A percentile compares a stretch with the other conserved stretches of the same genome.
Conservation (phyloP, 2,888 invertebrate genomes). For the Dicycla oo region DNA sequence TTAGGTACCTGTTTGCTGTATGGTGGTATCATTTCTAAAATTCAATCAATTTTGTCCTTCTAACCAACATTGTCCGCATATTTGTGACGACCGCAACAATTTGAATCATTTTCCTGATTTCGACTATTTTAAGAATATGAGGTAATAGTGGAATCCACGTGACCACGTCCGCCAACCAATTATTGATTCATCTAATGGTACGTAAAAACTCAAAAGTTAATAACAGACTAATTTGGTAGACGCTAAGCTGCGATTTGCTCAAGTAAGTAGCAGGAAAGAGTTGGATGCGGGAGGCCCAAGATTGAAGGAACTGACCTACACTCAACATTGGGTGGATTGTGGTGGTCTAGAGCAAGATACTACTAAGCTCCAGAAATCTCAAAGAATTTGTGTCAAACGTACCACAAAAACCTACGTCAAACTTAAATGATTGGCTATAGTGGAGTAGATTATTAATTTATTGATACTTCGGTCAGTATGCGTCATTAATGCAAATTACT, state of each 20-base stretch:
- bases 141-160: conserved; percentile 9
- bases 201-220: not conserved
- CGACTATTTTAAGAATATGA: conserved; percentile 39
- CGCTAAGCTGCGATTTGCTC: not conserved
- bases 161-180: conserved; percentile 5
- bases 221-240: not conserved
- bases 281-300: not conserved
- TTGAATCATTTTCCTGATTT: conserved; percentile 47
- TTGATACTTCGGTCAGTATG: not conserved
- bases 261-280: not conserved
- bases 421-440: not conserved
- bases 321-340: not conserved
- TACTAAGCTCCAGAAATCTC: not conserved
- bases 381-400: not conserved
- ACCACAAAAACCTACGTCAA: not conserved
- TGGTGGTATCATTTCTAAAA: not conserved
- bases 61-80: conserved; percentile 1
- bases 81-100: conserved; percentile 13
- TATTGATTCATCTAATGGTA: conserved; percentile 18
- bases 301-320: not conserved
- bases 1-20: not conserved
- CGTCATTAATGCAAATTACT: conserved; percentile 1
- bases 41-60: not conserved
- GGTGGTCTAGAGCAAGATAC: not conserved
- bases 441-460: not conserved